phyloP scores from a whole-genome alignment of 2,113 vertebrate species.

The Rhynchopsitta pachyrhyncha region DNA sequence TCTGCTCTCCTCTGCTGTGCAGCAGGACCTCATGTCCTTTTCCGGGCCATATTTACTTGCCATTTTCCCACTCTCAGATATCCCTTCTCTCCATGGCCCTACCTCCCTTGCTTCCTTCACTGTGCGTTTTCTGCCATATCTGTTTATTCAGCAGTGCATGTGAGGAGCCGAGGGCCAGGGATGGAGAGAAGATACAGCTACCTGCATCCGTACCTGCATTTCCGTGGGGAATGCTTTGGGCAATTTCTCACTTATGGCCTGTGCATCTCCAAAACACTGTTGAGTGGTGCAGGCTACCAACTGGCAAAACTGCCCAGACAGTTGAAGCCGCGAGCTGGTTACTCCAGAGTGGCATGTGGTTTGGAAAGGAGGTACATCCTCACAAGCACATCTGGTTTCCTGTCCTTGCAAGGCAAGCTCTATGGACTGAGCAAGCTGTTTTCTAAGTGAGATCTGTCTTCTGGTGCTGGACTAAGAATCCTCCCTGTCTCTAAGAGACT shows the following conservation, averaged over 20 bases:
- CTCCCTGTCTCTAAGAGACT: background rate
- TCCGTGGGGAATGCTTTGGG: background rate
- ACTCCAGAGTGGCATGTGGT: background rate
- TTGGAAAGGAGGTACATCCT: background rate
- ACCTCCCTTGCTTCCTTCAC: background rate
- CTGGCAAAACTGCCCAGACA: background rate
- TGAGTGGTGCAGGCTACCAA: background rate
- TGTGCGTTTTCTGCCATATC: background rate
- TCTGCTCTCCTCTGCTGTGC: background rate
- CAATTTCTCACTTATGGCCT: background rate
- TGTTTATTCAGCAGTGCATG: background rate
- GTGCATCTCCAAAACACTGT: accelerated
- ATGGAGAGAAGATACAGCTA: background rate
- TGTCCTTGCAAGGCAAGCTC: background rate
- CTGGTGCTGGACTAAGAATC: accelerated
- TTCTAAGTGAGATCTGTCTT: background rate
- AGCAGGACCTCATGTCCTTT: background rate
- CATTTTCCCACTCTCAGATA: background rate
- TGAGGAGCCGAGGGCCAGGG: background rate
- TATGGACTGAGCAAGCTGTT: background rate
- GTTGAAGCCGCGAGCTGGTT: background rate
- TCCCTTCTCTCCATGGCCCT: background rate
- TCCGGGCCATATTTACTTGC: background rate
- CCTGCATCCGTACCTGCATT: background rate
- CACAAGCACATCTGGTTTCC: background rate